Base-by-base conservation (phyloP, 2,888 invertebrate species). In the Pristionchus exspectatus region DNA sequence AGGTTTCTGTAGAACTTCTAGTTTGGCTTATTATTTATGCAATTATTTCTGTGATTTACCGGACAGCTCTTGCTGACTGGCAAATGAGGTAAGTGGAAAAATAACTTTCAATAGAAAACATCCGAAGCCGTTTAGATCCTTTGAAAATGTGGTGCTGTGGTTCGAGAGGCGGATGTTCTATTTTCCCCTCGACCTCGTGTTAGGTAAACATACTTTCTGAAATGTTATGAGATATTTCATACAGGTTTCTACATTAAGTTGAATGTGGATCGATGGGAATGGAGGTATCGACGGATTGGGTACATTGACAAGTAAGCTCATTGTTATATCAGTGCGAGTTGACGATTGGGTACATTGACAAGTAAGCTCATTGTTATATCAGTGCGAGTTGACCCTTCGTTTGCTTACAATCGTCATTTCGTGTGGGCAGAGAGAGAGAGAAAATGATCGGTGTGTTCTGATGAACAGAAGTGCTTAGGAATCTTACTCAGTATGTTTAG, bases 251-350 rank as follows among this genome's bases (percentile, higher is more conserved):
- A 87, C 54, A 56, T 88, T 54, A 74, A 72, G 38, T n/a, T 63
- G 59, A 88, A 77, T 30, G 59, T 88, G 50, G 81, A 81, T 9
- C 77, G 88, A 38, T 88, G 88, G 88, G 38, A 33, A 10, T 81
- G 59, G 21, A 24, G 88, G 14, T 88, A 88, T 63, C 33, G 77
- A 30, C 33, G 81, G 38, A 88, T 88, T n/a, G 88, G 88, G 18
- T 88, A 66, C 44, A 88, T 88, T 72, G 88, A 88, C 30, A 88
- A 88, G 88, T 88, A 50, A 87, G 87, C 12, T 77, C 44, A 50
- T 44, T 84, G 50, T 18, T 30, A 56, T 38, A 44, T 30, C 72
- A 77, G 77, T 77, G 77, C 77, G 77, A 50, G 38, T 77, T 77
- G 44, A 77, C 44, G 38, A 88, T 88, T n/a, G 88, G 88, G 18